A percentile compares a stretch with the other conserved stretches of the same genome.
These are phyloP conservation scores for Chrysocyon brachyurus DNA, from an alignment of 2,797 vertebrate genomes.

Conservation along the genomic window DNA sequence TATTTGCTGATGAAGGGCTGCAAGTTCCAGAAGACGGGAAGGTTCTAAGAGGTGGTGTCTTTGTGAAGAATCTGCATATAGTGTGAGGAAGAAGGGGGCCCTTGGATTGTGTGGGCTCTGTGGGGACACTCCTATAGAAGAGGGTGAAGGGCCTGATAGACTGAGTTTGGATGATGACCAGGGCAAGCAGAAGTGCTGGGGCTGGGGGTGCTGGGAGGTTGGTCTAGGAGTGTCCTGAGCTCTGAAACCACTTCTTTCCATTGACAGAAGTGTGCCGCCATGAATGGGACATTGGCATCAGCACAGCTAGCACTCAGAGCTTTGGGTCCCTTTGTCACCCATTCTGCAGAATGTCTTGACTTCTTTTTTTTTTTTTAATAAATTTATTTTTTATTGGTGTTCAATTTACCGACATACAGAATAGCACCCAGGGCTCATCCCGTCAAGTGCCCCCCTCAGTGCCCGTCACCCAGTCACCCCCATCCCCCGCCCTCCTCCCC, in stretches of 20 bases:
- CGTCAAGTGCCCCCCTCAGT: no score
- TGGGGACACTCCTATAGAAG: neutral
- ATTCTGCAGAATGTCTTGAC: neutral
- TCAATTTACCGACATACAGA: no score
- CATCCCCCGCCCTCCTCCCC: no score
- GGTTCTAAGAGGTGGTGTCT: neutral
- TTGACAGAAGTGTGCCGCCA: neutral
- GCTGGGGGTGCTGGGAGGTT: neutral
- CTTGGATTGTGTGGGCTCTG: neutral
- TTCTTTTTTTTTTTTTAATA: neutral
- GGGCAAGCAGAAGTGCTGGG: no score
- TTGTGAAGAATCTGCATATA: neutral
- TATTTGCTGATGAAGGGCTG: neutral
- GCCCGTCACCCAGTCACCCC: no score
- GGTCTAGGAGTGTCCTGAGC: neutral
- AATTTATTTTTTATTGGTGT: no score
- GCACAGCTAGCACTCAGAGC: neutral
- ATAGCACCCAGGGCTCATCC: no score
- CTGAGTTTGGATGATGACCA: neutral
- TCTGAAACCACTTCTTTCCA: neutral
- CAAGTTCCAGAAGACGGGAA: neutral
- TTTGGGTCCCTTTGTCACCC: neutral
- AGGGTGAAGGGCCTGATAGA: neutral
- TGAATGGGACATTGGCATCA: neutral
- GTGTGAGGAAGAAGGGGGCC: neutral